Evolutionary conservation across 2,888 invertebrate genomes (phyloP).

Genomic region (Icerya purchasi): DNA sequence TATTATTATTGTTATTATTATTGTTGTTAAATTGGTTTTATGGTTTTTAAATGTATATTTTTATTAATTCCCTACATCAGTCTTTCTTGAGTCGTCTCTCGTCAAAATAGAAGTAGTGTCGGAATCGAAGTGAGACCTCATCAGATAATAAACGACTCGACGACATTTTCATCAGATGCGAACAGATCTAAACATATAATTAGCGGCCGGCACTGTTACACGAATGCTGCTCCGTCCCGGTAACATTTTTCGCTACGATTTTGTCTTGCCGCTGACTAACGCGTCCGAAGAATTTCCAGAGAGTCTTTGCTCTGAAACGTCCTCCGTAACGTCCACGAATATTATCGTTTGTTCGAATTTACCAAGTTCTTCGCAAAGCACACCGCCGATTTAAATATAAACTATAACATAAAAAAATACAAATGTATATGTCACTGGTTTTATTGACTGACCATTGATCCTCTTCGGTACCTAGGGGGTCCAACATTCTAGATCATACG

Average conservation of each 20-base stretch:
- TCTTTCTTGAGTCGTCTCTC: not conserved
- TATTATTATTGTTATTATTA: too few species aligned
- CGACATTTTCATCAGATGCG: constrained; percentile 22
- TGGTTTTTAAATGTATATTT: too few species aligned
- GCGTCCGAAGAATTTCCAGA: constrained; percentile 17
- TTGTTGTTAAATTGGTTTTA: too few species aligned
- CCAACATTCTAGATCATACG: too few species aligned
- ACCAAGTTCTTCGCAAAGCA: constrained; percentile 29
- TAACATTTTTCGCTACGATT: constrained; percentile 29
- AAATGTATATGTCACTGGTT: too few species aligned
- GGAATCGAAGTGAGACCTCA: constrained; percentile 32
- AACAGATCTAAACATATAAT: constrained; percentile 22
- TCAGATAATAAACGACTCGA: constrained; percentile 24
- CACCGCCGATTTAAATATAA: constrained; percentile 11
- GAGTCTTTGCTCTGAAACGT: constrained; percentile 21
- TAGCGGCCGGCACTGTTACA: constrained; percentile 32
- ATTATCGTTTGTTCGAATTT: constrained; percentile 35
- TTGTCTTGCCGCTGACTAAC: constrained; percentile 11
- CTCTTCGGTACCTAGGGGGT: too few species aligned
- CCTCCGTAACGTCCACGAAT: constrained; percentile 29
- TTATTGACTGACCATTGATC: too few species aligned
- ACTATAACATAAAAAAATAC: too few species aligned
- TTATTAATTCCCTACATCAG: too few species aligned
- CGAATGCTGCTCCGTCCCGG: constrained; percentile 35
- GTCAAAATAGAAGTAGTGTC: not conserved